Conservation (phyloP, 2,797 vertebrate species). For the Coccyzus lansbergi region DNA sequence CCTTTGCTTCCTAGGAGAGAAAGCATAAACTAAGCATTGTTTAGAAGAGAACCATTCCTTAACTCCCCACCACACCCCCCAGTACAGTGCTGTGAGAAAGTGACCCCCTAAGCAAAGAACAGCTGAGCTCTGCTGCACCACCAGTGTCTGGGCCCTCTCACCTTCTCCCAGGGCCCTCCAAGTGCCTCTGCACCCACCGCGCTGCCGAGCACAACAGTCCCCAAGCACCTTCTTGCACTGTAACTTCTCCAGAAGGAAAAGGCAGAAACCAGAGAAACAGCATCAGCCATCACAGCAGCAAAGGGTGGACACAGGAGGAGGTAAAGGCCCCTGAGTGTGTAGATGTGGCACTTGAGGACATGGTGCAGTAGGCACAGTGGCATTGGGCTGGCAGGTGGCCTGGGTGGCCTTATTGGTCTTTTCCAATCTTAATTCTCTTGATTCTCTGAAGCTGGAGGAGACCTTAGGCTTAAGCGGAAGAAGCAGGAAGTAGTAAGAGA, state of each 20-base stretch:
- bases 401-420: too few relatives aligned
- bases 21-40: not conserved
- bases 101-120: not conserved
- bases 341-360: too few relatives aligned
- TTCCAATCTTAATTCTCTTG: too few relatives aligned
- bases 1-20: slow-evolving; percentile 85
- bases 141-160: rapidly evolving
- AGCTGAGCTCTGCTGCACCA: not conserved
- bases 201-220: not conserved
- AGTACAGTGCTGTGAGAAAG: not conserved
- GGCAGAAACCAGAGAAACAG: not conserved
- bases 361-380: too few relatives aligned
- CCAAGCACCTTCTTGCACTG: not conserved
- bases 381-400: too few relatives aligned
- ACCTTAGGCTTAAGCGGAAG: not conserved
- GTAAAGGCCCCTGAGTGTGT: too few relatives aligned
- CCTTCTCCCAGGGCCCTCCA: not conserved
- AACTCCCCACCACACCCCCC: not conserved
- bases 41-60: not conserved
- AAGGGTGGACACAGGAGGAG: not conserved
- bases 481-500: not conserved
- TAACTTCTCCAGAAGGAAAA: not conserved
- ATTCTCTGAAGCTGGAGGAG: not conserved
- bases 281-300: not conserved
- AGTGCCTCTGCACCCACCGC: not conserved